Percentiles rank a stretch among this genome's conserved stretches.
These are phyloP conservation scores for Pseudomyrmex sp. DNA, from an alignment of 1,140 invertebrate genomes.

Conservation along the genomic window DNA sequence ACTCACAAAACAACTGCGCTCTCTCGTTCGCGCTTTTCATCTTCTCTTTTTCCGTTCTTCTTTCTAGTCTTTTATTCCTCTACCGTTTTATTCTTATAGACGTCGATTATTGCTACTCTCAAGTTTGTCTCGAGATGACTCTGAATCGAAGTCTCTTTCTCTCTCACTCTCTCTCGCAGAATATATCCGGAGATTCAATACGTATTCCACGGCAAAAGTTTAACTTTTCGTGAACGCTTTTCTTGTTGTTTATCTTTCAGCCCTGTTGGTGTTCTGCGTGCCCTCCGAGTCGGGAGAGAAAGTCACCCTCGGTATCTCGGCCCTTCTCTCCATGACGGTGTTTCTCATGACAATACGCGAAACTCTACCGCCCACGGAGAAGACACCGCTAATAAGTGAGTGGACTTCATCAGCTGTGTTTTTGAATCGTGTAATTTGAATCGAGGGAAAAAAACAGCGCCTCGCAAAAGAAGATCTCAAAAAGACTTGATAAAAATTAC, in stretches of 20 bases:
- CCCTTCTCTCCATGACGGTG: conserved; percentile 96
- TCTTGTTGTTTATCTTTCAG: conserved; percentile 84
- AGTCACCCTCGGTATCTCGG: conserved; percentile 94
- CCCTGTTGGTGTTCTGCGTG: conserved; percentile 96
- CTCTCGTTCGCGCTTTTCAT: not conserved
- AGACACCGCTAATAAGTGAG: conserved; percentile 96
- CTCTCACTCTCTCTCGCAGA: not conserved
- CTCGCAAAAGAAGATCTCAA: too few relatives aligned
- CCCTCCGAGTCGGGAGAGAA: conserved; percentile 97
- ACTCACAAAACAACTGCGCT: too few relatives aligned
- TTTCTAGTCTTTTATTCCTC: not conserved
- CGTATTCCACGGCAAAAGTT: conserved; percentile 28
- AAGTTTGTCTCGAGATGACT: conserved; percentile 25
- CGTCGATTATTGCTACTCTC: conserved; percentile 18
- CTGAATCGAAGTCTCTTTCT: not conserved
- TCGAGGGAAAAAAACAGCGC: not conserved
- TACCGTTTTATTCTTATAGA: not conserved
- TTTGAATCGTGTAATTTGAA: not conserved
- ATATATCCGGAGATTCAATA: conserved; percentile 58
- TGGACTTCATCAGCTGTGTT: conserved; percentile 51
- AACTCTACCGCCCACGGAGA: conserved; percentile 95
- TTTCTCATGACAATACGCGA: conserved; percentile 97
- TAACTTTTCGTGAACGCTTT: not conserved
- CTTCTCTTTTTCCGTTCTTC: not conserved
- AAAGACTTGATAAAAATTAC: too few relatives aligned